phyloP scores from a whole-genome alignment of 2,113 vertebrate genomes.

The Ochotona curzoniae region DNA sequence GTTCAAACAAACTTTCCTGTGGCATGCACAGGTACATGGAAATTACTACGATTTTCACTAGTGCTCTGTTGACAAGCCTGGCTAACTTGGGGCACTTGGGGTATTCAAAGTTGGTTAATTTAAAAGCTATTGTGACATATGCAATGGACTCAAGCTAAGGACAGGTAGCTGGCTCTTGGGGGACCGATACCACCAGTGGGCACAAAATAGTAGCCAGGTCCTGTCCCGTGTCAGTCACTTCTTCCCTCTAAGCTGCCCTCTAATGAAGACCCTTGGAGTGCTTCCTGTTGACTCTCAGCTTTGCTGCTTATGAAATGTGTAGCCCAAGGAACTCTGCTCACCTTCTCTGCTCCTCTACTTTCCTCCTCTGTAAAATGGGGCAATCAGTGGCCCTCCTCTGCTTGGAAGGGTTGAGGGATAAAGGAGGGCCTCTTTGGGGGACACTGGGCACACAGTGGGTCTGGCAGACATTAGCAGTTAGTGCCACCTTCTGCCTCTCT shows the following conservation, averaged over 20 bases:
- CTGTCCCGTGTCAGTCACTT: neutral
- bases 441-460: neutral
- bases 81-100: neutral
- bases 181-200: rapidly evolving
- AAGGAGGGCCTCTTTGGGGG: neutral
- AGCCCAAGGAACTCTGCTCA: neutral
- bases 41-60: neutral
- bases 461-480: rapidly evolving
- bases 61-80: neutral
- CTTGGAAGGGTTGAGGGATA: neutral
- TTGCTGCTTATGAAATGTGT: neutral
- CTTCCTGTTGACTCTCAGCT: neutral
- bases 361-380: neutral
- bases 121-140: neutral
- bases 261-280: neutral
- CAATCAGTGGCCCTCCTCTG: rapidly evolving
- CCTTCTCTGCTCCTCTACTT: neutral
- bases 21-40: neutral
- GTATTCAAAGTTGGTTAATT: conserved; percentile 13
- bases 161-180: neutral
- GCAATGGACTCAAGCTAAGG: neutral
- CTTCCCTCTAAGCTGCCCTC: neutral
- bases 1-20: neutral
- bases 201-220: rapidly evolving
- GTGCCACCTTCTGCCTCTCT: neutral